Evolutionary conservation across 2,888 invertebrate species (phyloP), one percentile per base, ranked within the genome.

Genomic region (Aspidapion aeneum): DNA sequence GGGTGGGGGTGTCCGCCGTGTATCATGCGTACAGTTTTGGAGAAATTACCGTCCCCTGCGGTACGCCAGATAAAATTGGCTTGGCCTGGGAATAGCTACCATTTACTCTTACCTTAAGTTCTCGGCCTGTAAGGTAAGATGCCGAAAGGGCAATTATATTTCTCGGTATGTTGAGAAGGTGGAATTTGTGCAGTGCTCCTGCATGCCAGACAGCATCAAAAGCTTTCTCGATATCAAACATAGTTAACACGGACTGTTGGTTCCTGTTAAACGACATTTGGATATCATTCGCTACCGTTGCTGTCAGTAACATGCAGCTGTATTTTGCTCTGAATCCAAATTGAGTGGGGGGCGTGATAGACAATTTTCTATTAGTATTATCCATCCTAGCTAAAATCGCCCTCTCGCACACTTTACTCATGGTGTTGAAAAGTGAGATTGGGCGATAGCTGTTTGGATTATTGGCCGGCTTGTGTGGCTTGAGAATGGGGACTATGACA

Each of bases 1-100:
- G 2, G 9, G 59, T 62, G n/a, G 62, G 62, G 3, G 57, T 51
- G 20, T 62, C 63, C 1, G 63, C 51, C 12, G 58, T 63, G 18
- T 60, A 63, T 18, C 58, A 22, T 18, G 52, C 18, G 49, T 63
- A 60, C 21, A 63, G 21, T 1, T 51, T 48, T 9, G 63, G 59
- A 7, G 63, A 54, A 20, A 63, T 18, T 16, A 63, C 63, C 3
- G 63, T 60, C 16, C 59, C 63, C 18, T 63, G 63, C n/a, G 63
- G 63, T 1, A 63, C 59, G 17, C 63, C 63, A 5, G 63, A 49
- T 17, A 1, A 1, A 16, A 49, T 16, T n/a, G 18, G 1, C n/a
- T 3, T 3, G 12, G 59, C 2, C 9, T 18, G 2, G 16, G 59
- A 59, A 12, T 51, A n/a, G 7, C 5, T 17, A 9, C 18, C 17